Evolutionary conservation across 2,888 invertebrate genomes (phyloP).

Genomic region (Acrobasis repandana): DNA sequence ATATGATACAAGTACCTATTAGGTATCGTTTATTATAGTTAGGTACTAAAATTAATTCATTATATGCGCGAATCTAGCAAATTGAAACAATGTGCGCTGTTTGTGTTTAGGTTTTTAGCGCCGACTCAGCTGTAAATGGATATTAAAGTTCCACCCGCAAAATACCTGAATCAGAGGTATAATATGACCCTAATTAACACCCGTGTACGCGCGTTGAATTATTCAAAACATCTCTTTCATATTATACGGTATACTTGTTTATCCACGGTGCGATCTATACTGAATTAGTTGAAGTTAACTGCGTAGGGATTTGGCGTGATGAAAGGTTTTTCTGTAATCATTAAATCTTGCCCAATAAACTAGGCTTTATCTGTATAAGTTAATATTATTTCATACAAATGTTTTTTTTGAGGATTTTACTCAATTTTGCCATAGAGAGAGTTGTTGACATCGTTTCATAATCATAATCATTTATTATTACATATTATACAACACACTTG

Average conservation of each 20-base stretch:
- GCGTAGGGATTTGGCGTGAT: conserved; percentile 9
- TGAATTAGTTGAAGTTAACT: conserved; percentile 29
- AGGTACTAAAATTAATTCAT: too few species aligned
- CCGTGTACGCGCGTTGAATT: conserved; percentile 24
- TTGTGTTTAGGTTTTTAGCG: neutral
- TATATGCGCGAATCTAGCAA: too few species aligned
- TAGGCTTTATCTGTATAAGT: too few species aligned
- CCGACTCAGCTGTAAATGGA: conserved; percentile 1
- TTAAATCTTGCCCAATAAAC: neutral
- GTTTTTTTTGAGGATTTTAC: too few species aligned
- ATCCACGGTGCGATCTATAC: conserved; percentile 34
- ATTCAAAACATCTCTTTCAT: conserved; percentile 24
- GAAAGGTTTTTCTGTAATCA: neutral
- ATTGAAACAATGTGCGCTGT: too few species aligned
- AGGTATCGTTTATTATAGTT: too few species aligned
- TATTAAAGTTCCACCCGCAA: conserved; percentile 16
- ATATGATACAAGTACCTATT: too few species aligned
- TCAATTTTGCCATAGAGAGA: too few species aligned
- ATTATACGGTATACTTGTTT: conserved; percentile 17
- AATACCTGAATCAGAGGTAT: conserved; percentile 22
- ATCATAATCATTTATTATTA: too few species aligned
- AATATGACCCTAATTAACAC: conserved; percentile 26
- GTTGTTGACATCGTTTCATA: too few species aligned
- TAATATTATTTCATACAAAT: too few species aligned
- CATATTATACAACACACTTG: too few species aligned